Evolutionary conservation across 2,797 vertebrate species (phyloP).

Genomic region (Molothrus aeneus): DNA sequence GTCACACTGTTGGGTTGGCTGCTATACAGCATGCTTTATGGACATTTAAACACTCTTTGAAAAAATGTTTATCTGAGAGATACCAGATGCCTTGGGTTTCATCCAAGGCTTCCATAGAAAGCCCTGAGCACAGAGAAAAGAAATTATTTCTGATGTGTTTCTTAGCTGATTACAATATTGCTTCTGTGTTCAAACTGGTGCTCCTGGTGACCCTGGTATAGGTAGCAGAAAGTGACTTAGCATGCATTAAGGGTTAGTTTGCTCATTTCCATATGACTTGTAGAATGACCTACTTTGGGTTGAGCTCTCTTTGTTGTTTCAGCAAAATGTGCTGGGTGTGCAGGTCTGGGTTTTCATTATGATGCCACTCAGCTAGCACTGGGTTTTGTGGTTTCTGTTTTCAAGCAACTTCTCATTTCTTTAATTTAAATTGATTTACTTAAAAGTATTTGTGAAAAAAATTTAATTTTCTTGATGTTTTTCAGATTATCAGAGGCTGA

Average conservation of each 20-base stretch:
- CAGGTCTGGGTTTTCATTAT: constrained; percentile 25
- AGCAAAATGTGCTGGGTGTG: constrained; percentile 1
- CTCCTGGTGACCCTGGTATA: background rate
- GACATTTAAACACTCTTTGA: background rate
- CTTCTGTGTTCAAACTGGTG: background rate
- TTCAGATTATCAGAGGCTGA: constrained; percentile 98
- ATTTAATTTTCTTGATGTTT: constrained; percentile 26
- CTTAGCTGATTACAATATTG: background rate
- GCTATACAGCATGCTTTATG: background rate
- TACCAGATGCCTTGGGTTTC: constrained; percentile 53
- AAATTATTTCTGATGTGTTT: background rate
- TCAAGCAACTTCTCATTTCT: background rate
- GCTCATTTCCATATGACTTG: constrained; percentile 48
- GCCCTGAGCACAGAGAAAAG: background rate
- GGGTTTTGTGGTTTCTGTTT: constrained; percentile 42
- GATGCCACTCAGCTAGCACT: background rate
- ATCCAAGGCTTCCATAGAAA: constrained; percentile 40
- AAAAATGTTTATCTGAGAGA: constrained; percentile 50
- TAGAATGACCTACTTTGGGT: constrained; percentile 40
- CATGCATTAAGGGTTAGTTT: background rate
- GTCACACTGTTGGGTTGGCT: background rate
- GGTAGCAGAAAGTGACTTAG: constrained; percentile 20
- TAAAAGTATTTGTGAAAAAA: background rate
- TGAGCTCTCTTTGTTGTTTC: constrained; percentile 18
- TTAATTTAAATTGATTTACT: background rate